Evolutionary conservation across 2,888 invertebrate genomes (phyloP), one percentile per base, ranked within the genome.

Genomic region (Eristalinus sepulchralis): DNA sequence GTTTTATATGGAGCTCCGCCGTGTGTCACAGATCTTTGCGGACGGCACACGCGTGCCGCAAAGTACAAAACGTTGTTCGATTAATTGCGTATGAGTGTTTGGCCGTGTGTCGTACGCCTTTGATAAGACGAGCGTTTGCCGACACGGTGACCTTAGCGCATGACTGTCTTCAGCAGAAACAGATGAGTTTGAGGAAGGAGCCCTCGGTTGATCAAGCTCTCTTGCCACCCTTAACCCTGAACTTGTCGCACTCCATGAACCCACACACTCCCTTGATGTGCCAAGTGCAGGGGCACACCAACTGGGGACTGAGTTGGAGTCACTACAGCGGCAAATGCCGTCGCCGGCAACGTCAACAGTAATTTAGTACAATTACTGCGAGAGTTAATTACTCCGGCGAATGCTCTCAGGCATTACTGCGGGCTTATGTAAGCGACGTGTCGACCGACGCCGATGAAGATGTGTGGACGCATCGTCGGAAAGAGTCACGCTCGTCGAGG

Each of bases 51-150:
- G 22, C 59, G 47, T 67, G 34, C 10, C 13, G 71, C 47, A 81
- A 68, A 85, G 84, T 85, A 68, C 72, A 72, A 72, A 77, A 77
- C 63, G 72, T 59, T 85, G 84, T 85, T 85, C 33, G 10, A 68
- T 64, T 85, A 81, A 85, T 81, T 76, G 81, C 27, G 34, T 63
- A 77, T 47, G 53, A 31, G 22, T 47, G 68, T 57, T 60, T 59
- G 53, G 33, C n/a, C 27, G 36, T 33, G 66, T 17, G 47, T 47
- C 47, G 47, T 17, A 2, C 8, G 8, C 2, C 24, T 47, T 33
- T 39, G 80, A 84, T 76, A 80, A 76, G 59, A 39, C 13, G 24
- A 55, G 27, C 64, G 57, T 59, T 13, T 22, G 53, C 24, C 10
- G 2, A 20, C 53, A 2, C 8, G n/a, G 13, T 63, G 63, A 55